Conservation (phyloP, 2,888 invertebrate species). For the Lasioglossum pauxillum region DNA sequence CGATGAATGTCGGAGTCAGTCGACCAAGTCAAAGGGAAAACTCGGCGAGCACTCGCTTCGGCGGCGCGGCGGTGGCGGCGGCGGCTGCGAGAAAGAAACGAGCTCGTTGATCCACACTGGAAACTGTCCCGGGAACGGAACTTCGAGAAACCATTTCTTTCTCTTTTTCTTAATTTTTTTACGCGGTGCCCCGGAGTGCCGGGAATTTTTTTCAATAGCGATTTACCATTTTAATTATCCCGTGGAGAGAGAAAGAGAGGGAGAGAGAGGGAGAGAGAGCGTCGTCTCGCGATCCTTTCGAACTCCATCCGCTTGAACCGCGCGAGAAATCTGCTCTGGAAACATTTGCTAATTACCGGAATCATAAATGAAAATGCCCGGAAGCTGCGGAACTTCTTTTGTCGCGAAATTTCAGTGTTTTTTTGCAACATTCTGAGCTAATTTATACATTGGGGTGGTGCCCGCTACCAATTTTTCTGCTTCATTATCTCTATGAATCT, state of each 20-base stretch:
- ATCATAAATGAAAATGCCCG: not conserved
- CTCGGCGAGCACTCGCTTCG: constrained; percentile 8
- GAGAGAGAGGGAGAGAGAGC: not conserved
- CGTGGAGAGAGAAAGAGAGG: no score
- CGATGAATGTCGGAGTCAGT: constrained; percentile 50
- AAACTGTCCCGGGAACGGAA: constrained; percentile 33
- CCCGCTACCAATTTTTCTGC: not conserved
- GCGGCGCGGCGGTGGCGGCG: not conserved
- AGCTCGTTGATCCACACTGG: constrained; percentile 25
- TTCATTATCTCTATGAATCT: not conserved
- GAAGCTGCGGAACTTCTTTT: not conserved
- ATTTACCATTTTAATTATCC: constrained; percentile 26
- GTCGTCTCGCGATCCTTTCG: not conserved
- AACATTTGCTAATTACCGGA: constrained; percentile 1
- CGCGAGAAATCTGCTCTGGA: not conserved
- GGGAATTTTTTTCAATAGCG: not conserved
- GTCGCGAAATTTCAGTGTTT: not conserved
- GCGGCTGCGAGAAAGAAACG: constrained; percentile 23
- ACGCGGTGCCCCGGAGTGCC: not conserved
- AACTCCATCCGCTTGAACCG: not conserved
- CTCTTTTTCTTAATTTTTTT: not conserved
- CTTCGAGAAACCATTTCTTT: constrained; percentile 31
- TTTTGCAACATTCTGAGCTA: not conserved
- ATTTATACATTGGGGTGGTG: not conserved
- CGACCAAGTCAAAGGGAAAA: constrained; percentile 56